These are phyloP conservation scores for Hycleus cichorii DNA, from an alignment of 1,140 invertebrate species.

Conservation along the genomic window DNA sequence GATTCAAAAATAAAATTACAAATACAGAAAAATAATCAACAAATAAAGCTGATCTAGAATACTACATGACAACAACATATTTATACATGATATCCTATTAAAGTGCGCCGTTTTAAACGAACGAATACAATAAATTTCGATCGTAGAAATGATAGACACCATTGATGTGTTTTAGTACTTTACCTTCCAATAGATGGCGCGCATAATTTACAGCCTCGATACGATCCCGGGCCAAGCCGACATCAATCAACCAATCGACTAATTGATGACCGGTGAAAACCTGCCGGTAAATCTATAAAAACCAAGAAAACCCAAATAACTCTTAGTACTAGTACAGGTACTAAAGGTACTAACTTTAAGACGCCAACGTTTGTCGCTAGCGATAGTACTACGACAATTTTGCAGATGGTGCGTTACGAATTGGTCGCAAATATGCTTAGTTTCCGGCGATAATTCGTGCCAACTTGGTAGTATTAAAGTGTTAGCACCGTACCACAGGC, in stretches of 20 bases:
- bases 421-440: constrained; percentile 78
- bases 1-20: too few species aligned
- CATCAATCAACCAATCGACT: constrained; percentile 77
- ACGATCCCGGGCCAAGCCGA: constrained; percentile 66
- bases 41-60: too few species aligned
- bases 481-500: constrained; percentile 62
- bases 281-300: constrained; percentile 63
- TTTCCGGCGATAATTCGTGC: constrained; percentile 67
- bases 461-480: constrained; percentile 61
- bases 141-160: constrained; percentile 74
- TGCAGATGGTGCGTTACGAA: constrained; percentile 78
- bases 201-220: constrained; percentile 75
- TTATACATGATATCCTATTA: too few species aligned
- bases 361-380: constrained; percentile 57
- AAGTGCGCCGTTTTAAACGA: constrained; percentile 35
- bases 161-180: constrained; percentile 75
- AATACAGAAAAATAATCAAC: too few species aligned
- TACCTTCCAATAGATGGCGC: constrained; percentile 71
- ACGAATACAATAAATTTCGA: constrained; percentile 61
- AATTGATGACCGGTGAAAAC: constrained; percentile 80
- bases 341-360: not conserved
- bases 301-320: constrained; percentile 48
- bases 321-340: not conserved
- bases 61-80: too few species aligned
- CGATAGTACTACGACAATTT: constrained; percentile 72